Base-by-base conservation (phyloP, 2,113 vertebrate species). In the Anseranas semipalmata region DNA sequence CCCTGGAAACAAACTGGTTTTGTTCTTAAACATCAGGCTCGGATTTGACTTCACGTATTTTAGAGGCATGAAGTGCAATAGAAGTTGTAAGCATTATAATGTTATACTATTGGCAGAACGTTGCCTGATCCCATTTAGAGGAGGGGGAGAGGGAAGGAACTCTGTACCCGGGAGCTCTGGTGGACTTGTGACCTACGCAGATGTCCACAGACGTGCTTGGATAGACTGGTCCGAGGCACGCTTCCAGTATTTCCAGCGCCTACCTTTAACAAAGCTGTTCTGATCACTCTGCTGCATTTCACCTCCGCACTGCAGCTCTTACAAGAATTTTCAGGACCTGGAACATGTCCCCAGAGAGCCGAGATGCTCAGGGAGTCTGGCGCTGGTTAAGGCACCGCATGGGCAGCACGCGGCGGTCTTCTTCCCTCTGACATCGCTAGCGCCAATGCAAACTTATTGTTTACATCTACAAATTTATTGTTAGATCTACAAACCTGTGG, bases 381-480 rank as follows among this genome's bases (percentile, higher is more conserved):
- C 78, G 59, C 52, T 87, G 59, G 73, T 84, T 95, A 77, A 85
- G 72, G 71, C 33, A 32, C 28, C 28, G 20, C 55, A 81, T 1
- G 45, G 70, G 74, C 80, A 85, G 33, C 10, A 71, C 60, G 24
- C 43, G 52, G 35, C 77, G 75, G 70, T 63, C 75, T 87, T 55
- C 75, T 55, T 45, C 45, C 46, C 43, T 35, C 60, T 13, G 30
- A 75, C 53, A 58, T 74, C 14, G 8, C 85, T 60, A 82, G 41
- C 9, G 2, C 67, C 25, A 45, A 75, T 43, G 65, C n/a, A 73
- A 45, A 79, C 82, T 85, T 85, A 78, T 88, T 66, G 74, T 56
- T 78, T 41, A 85, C 33, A 84, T 62, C 89, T 62, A 53, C 70
- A 85, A 68, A 65, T n/a, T n/a, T n/a, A n/a, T n/a, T n/a, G n/a